Conservation (phyloP, 2,113 vertebrate species). For the Lepus americanus region DNA sequence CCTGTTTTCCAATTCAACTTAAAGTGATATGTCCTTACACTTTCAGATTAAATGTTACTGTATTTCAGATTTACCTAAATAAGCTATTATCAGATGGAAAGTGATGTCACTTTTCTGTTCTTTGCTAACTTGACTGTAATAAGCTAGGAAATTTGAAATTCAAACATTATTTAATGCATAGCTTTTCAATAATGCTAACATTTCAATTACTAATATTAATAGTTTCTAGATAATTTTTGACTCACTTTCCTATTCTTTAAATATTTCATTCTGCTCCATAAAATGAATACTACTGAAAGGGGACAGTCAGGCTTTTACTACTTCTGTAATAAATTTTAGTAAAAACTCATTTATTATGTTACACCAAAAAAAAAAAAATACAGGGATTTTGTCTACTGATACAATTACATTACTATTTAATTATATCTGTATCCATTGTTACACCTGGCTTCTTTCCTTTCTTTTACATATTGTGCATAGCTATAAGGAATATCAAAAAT, state of each 20-base stretch:
- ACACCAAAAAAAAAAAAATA: conserved; percentile 1
- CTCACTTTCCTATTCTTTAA: background rate
- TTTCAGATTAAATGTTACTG: conserved; percentile 19
- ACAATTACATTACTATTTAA: background rate
- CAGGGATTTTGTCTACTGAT: background rate
- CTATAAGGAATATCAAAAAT: conserved; percentile 5
- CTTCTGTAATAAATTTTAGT: background rate
- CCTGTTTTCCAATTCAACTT: background rate
- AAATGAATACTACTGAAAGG: background rate
- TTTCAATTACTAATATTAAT: conserved; percentile 45
- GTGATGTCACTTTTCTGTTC: background rate
- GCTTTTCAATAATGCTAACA: background rate
- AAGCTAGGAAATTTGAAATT: background rate
- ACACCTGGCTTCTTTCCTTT: background rate
- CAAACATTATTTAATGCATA: background rate
- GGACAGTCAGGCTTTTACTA: background rate
- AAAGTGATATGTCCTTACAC: background rate
- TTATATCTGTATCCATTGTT: background rate
- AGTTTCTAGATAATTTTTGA: background rate
- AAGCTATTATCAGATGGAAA: background rate
- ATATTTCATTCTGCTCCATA: background rate
- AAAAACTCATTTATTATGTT: background rate
- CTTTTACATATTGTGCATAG: background rate
- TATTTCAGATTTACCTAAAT: background rate
- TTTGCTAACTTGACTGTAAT: background rate